Percentiles rank a stretch among this genome's conserved stretches.
phyloP scores from a whole-genome alignment of 2,888 invertebrate species.

The Xylophagus ater region DNA sequence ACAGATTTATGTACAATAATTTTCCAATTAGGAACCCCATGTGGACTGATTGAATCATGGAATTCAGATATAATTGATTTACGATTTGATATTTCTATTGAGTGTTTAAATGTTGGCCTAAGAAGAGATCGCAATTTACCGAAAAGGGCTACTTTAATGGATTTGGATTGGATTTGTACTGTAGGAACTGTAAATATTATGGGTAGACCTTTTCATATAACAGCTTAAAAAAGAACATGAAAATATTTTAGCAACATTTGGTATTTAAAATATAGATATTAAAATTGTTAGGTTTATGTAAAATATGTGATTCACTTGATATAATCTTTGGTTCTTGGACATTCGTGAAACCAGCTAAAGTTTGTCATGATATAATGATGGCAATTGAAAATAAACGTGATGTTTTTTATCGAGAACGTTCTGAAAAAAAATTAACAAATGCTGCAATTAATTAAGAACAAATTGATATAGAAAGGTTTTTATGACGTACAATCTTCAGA shows the following conservation, averaged over 20 bases:
- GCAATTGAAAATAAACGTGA: constrained; percentile 31
- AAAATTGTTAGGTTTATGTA: constrained; percentile 26
- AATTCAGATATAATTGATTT: constrained; percentile 31
- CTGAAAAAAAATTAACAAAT: constrained; percentile 26
- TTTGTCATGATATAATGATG: constrained; percentile 31
- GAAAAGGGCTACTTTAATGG: constrained; percentile 22
- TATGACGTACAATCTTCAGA: no score
- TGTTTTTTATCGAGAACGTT: constrained; percentile 26
- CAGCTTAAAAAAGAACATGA: constrained; percentile 21
- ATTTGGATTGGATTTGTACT: constrained; percentile 23
- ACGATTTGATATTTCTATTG: constrained; percentile 27
- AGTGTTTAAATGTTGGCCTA: constrained; percentile 21
- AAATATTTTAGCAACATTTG: constrained; percentile 24
- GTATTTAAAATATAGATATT: constrained; percentile 16
- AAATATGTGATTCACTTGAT: constrained; percentile 32
- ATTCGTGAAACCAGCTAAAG: constrained; percentile 30
- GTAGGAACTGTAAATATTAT: constrained; percentile 22
- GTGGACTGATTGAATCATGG: constrained; percentile 33
- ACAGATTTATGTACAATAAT: background rate
- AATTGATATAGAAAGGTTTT: no score
- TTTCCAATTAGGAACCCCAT: constrained; percentile 31
- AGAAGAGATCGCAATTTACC: constrained; percentile 21
- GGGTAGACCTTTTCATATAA: constrained; percentile 27
- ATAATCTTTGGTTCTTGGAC: constrained; percentile 37
- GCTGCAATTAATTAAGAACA: no score